These are phyloP conservation scores for Paraplagusia blochii DNA, from an alignment of 2,113 vertebrate species.

Conservation along the genomic window DNA sequence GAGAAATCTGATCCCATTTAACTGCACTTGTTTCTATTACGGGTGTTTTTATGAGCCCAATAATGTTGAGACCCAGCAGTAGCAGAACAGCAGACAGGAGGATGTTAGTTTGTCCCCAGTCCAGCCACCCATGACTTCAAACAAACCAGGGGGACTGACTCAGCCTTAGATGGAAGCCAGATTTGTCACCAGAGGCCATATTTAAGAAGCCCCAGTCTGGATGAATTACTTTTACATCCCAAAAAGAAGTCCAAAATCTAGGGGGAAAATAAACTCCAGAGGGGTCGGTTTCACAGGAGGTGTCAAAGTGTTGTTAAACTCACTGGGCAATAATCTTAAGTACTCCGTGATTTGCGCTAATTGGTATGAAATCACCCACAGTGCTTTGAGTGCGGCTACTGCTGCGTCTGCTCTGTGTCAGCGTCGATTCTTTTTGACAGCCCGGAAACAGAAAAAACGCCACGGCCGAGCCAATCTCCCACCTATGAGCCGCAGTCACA, in stretches of 20 bases:
- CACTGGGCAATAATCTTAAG: constrained; percentile 73
- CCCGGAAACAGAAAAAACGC: constrained; percentile 64
- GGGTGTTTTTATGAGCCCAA: too few relatives aligned
- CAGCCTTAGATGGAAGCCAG: constrained; percentile 51
- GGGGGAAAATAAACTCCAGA: constrained; percentile 57
- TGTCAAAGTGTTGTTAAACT: constrained; percentile 74
- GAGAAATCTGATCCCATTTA: too few relatives aligned
- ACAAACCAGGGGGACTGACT: constrained; percentile 34
- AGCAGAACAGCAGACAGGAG: constrained; percentile 44
- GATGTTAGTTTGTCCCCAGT: constrained; percentile 50
- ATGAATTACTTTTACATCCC: constrained; percentile 50
- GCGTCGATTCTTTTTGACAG: constrained; percentile 74
- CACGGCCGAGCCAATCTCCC: constrained; percentile 53
- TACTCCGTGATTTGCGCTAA: constrained; percentile 76
- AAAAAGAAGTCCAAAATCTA: constrained; percentile 38
- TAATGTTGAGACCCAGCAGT: constrained; percentile 13
- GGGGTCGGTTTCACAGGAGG: constrained; percentile 65
- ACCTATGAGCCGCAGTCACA: constrained; percentile 61
- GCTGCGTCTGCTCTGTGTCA: constrained; percentile 71
- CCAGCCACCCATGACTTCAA: constrained; percentile 30
- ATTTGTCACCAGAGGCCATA: constrained; percentile 51
- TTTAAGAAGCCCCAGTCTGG: constrained; percentile 40
- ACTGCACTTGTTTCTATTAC: too few relatives aligned
- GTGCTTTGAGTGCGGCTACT: constrained; percentile 69
- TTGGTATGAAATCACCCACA: constrained; percentile 75